Conservation (phyloP, 1,140 invertebrate genomes). For the Charaxes varanes region DNA sequence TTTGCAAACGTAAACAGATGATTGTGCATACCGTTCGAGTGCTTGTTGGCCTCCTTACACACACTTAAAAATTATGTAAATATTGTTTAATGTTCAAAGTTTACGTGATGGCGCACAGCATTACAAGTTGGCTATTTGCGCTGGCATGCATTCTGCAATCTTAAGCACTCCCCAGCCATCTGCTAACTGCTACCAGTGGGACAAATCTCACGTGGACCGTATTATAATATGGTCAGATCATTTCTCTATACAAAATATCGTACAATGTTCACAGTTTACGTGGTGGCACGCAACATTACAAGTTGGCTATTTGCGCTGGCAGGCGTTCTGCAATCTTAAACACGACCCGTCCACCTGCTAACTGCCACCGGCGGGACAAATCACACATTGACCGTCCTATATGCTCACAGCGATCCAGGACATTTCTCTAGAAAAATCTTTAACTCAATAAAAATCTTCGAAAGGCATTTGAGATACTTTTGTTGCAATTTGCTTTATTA, state of each 20-base stretch:
- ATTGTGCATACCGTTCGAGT: no score
- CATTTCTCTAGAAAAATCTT: no score
- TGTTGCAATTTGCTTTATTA: no score
- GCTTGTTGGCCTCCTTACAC: no score
- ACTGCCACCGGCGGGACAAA: conserved; percentile 10
- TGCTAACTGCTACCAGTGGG: conserved; percentile 7
- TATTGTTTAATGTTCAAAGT: conserved; percentile 25
- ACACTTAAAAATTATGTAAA: no score
- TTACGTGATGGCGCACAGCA: conserved; percentile 6
- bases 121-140: conserved; percentile 39
- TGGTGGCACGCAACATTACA: conserved; percentile 21
- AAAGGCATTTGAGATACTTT: no score
- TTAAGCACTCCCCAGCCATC: conserved; percentile 28
- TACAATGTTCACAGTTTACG: conserved; percentile 19
- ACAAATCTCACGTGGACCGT: conserved; percentile 17
- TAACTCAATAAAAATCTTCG: no score
- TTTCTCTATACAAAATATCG: no score
- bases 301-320: conserved; percentile 35
- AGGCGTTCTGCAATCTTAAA: conserved; percentile 39
- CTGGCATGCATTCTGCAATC: conserved; percentile 29
- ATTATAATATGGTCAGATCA: no score
- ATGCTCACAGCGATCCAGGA: no score
- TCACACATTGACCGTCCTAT: conserved; percentile 13
- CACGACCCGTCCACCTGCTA: conserved; percentile 21
- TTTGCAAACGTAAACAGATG: no score